phyloP scores from a whole-genome alignment of 2,797 vertebrate genomes.

The Thunnus albacares region DNA sequence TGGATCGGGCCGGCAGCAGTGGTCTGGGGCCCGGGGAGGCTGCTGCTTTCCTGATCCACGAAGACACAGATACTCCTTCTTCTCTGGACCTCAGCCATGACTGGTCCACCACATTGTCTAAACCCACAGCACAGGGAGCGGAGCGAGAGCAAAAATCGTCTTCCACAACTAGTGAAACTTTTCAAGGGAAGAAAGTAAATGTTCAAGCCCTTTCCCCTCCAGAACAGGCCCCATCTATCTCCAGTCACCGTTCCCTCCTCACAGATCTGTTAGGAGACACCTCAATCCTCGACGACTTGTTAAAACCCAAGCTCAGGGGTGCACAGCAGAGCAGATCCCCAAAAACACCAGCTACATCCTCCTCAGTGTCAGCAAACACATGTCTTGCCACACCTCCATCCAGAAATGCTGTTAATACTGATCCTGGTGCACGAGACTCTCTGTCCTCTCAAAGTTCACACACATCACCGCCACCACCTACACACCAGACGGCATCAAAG shows the following conservation, averaged over 20 bases:
- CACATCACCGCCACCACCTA: background rate
- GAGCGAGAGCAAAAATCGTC: constrained; percentile 44
- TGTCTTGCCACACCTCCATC: background rate
- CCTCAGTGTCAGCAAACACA: background rate
- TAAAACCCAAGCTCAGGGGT: constrained; percentile 81
- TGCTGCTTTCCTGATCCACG: constrained; percentile 56
- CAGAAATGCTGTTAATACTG: background rate
- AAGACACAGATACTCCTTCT: constrained; percentile 74
- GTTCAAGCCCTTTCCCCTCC: constrained; percentile 1
- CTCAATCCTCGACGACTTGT: constrained; percentile 92
- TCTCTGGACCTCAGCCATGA: constrained; percentile 61
- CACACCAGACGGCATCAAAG: constrained; percentile 75
- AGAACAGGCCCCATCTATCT: constrained; percentile 32
- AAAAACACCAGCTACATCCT: constrained; percentile 11
- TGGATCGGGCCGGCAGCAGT: constrained; percentile 59
- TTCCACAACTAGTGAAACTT: constrained; percentile 21
- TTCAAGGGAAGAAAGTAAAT: constrained; percentile 35
- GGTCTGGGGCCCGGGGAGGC: constrained; percentile 69
- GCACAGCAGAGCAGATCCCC: constrained; percentile 14
- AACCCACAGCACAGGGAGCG: constrained; percentile 57
- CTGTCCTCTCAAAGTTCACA: background rate
- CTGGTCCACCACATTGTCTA: constrained; percentile 50
- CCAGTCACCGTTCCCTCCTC: constrained; percentile 73
- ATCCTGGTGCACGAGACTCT: constrained; percentile 8
- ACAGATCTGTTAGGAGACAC: constrained; percentile 93